Evolutionary conservation across 1,140 invertebrate species (phyloP), one percentile per base, ranked within the genome.

Genomic region (Aphaenogaster floridana): DNA sequence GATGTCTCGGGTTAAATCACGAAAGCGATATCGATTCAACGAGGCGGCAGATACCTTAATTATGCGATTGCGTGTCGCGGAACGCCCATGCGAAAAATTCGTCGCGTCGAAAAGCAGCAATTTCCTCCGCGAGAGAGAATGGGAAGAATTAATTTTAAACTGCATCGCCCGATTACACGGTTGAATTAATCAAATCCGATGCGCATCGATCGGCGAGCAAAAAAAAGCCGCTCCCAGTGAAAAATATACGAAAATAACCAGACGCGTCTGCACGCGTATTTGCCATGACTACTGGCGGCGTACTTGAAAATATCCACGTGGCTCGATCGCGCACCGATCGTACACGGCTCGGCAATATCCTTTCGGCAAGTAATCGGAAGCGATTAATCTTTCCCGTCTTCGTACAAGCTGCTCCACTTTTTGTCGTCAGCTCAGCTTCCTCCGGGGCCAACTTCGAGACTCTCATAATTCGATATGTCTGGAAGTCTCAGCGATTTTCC

Each of bases 321-420:
- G 50, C 17, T 45, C 17, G 5, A 2, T 34, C 21, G 9, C 0
- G n/a, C 45, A 13, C 36, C 13, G 42, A 48, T 34, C 28, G 39
- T 42, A 45, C 15, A 45, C 36, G 34, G 13, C 21, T 74, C 69
- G 52, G 52, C 54, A 74, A 76, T 84, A 61, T 84, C 42, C 80
- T 61, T 84, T 84, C 80, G 42, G 39, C 80, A 48, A 84, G 69
- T 76, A 84, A 61, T 61, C 54, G 80, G 80, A 76, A 63, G 42
- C 54, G 80, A 84, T 84, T 84, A 84, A 84, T 84, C 80, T 84
- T 21, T 48, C 54, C 69, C 54, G 80, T 74, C 80, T 64, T 81
- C 36, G 50, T 57, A 57, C 50, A 81, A 81, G 66, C 79, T 71
- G 28, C 54, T 61, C 69, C 28, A 36, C 69, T 84, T 84, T 84